These are phyloP conservation scores for Pherbina coryleti DNA, from an alignment of 2,888 invertebrate species.

Conservation along the genomic window DNA sequence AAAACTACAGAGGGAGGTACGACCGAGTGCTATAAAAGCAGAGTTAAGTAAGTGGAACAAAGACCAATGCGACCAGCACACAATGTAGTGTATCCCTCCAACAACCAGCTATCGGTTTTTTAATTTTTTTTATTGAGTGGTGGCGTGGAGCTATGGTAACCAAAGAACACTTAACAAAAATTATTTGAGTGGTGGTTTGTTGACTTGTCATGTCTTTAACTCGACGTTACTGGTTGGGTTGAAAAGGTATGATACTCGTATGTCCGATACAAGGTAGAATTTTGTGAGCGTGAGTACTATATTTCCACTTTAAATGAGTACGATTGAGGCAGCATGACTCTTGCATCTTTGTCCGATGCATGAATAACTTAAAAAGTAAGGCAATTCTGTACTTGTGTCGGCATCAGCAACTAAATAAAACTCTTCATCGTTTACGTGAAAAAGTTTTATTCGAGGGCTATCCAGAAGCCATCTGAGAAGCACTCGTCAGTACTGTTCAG, in stretches of 20 bases:
- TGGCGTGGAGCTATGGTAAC: slow-evolving; percentile 17
- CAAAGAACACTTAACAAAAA: background rate
- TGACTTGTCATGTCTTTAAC: slow-evolving; percentile 33
- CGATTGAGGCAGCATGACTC: slow-evolving; percentile 4
- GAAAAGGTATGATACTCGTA: slow-evolving; percentile 22
- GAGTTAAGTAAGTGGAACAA: slow-evolving; percentile 24
- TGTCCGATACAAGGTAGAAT: background rate
- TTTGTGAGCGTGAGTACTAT: background rate
- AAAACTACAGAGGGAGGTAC: slow-evolving; percentile 7
- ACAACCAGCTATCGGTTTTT: slow-evolving; percentile 22
- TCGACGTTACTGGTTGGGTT: slow-evolving; percentile 38
- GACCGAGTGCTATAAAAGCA: slow-evolving; percentile 36
- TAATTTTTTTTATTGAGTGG: background rate
- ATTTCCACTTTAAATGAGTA: background rate
- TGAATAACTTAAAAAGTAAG: slow-evolving; percentile 38
- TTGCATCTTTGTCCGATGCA: slow-evolving; percentile 15
- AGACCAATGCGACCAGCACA: slow-evolving; percentile 14
- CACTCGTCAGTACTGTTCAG: slow-evolving; percentile 71
- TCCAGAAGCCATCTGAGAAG: slow-evolving; percentile 71
- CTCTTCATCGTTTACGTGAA: slow-evolving; percentile 65
- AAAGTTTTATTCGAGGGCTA: slow-evolving; percentile 71
- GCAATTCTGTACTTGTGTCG: slow-evolving; percentile 43
- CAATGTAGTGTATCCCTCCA: slow-evolving; percentile 38
- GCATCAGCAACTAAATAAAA: slow-evolving; percentile 49
- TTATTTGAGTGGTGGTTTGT: slow-evolving; percentile 33